Conservation (phyloP, 2,113 vertebrate genomes). For the Pelvicachromis taeniatus region DNA sequence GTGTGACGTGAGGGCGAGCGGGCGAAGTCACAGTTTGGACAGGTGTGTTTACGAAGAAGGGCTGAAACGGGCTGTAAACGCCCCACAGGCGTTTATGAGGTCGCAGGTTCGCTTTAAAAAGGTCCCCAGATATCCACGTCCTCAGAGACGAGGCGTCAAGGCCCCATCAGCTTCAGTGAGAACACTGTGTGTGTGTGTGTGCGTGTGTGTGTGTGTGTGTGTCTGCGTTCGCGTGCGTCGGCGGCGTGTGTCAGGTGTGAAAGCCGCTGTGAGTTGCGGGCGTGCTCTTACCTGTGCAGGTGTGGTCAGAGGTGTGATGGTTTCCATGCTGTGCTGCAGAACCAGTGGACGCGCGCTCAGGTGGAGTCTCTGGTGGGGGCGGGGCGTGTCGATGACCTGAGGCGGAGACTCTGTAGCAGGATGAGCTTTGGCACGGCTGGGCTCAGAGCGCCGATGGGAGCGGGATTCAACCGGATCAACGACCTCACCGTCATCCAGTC, state of each 20-base stretch:
- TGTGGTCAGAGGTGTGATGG: background rate
- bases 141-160: background rate
- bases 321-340: conserved; percentile 67
- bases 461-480: conserved; percentile 90
- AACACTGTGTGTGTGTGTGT: background rate
- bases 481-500: conserved; percentile 95
- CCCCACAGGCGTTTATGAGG: background rate
- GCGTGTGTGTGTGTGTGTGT: too few relatives aligned
- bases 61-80: background rate
- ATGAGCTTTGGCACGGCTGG: conserved; percentile 91
- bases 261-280: background rate
- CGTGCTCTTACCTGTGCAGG: background rate
- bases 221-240: background rate
- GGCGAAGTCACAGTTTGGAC: background rate
- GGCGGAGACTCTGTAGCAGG: conserved; percentile 79
- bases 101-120: too few relatives aligned
- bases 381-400: conserved; percentile 76
- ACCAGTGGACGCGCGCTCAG: conserved; percentile 82
- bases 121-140: background rate
- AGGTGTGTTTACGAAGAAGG: background rate
- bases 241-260: background rate
- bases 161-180: background rate
- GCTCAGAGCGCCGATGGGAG: conserved; percentile 89
- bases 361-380: conserved; percentile 76
- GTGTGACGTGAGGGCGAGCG: background rate